A percentile compares a stretch with the other conserved stretches of the same genome.
Conservation (phyloP, 2,113 vertebrate species). For the Mus musculus region GRCm39 chr3:82626001-82626500, state of each 20-base stretch:
- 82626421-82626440: background rate
- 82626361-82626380: background rate
- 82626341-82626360: background rate
- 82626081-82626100: background rate
- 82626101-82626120: background rate
- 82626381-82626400: background rate
- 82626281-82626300: background rate
- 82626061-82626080: background rate
- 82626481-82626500: background rate
- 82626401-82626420: background rate
- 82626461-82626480: background rate
- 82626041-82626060: background rate
- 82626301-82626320: background rate
- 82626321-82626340: background rate
- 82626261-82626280: background rate
- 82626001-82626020: background rate
- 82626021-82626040: background rate
- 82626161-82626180: background rate
- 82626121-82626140: background rate
- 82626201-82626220: background rate
- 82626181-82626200: background rate
- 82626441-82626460: background rate
- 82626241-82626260: background rate
- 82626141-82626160: background rate
- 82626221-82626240: background rate